Base-by-base conservation (phyloP, 2,888 invertebrate species). In the Carabus problematicus region DNA sequence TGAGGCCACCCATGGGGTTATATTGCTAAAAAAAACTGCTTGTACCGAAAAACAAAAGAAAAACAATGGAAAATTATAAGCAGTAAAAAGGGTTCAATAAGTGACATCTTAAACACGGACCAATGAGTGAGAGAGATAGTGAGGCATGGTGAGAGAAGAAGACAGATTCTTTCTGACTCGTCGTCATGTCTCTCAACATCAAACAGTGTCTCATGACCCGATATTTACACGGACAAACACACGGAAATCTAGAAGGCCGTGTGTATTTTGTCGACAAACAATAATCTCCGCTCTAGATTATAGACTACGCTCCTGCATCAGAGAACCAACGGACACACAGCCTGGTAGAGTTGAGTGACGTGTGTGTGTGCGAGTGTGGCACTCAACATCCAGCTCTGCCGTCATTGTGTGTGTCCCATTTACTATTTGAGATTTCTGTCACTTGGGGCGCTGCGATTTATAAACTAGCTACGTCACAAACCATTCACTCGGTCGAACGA, bases 171-270 rank as follows among this genome's bases (percentile, higher is more conserved):
- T 29, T 29, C 29, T 29, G 16, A 52, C 14, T 4, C 16, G 19
- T 18, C 14, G 14, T 14, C 52, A 12, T 19, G 19, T 52, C 52
- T 52, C 19, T 52, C 52, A 1, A 52, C 14, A 52, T 52, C 52
- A 52, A 52, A 52, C 52, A 52, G 16, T 18, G 19, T 19, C 52
- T 52, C 52, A 52, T 6, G 52, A 52, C 16, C n/a, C 12, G 52
- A 52, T 52, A 16, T 52, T 52, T 18, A 52, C 12, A 9, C 52
- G 18, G 16, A 16, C 16, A 52, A 47, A 47, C 47, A n/a, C 16
- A 47, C 47, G 9, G 47, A 29, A 29, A 2, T 47, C 47, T 47
- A n/a, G 7, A 14, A 16, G 29, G 29, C 6, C 29, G 29, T 29
- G 29, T 29, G 29, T 29, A 29, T 29, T 29, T 6, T 29, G 29